These are phyloP conservation scores for Lithophane socia DNA, from an alignment of 2,888 invertebrate species.

Conservation along the genomic window DNA sequence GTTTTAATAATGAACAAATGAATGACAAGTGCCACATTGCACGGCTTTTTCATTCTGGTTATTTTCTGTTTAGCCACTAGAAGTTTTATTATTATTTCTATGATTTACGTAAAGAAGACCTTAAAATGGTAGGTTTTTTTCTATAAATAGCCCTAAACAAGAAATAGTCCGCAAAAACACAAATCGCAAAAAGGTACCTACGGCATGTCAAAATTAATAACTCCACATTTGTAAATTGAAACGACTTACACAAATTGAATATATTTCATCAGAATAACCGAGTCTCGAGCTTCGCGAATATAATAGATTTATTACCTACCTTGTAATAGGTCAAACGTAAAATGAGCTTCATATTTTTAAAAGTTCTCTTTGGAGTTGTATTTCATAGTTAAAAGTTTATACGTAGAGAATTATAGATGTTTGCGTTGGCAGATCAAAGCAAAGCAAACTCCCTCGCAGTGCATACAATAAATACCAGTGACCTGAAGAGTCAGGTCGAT, in stretches of 20 bases:
- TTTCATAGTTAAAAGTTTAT: slow-evolving; percentile 40
- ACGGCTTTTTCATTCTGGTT: neutral
- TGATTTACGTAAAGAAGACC: neutral
- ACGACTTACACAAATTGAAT: slow-evolving; percentile 40
- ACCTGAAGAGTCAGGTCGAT: slow-evolving; percentile 62
- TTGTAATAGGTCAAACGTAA: slow-evolving; percentile 47
- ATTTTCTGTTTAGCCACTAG: neutral
- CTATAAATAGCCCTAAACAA: neutral
- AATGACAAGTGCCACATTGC: neutral
- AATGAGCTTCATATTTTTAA: slow-evolving; percentile 38
- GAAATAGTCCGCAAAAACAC: neutral
- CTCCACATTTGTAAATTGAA: slow-evolving; percentile 40
- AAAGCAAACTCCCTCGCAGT: slow-evolving; percentile 1
- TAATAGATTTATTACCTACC: slow-evolving; percentile 49
- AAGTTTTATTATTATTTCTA: neutral
- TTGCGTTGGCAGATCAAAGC: slow-evolving; percentile 52
- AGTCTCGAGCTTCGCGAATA: slow-evolving; percentile 35
- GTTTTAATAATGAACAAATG: neutral
- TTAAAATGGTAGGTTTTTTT: neutral
- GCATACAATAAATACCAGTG: slow-evolving; percentile 61
- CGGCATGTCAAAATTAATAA: slow-evolving; percentile 25
- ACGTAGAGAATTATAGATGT: slow-evolving; percentile 27
- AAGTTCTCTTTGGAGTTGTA: slow-evolving; percentile 25
- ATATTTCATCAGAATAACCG: slow-evolving; percentile 34
- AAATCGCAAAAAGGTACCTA: neutral